Conservation (phyloP, 1,140 invertebrate species). For the Drosophila ohnishii region DNA sequence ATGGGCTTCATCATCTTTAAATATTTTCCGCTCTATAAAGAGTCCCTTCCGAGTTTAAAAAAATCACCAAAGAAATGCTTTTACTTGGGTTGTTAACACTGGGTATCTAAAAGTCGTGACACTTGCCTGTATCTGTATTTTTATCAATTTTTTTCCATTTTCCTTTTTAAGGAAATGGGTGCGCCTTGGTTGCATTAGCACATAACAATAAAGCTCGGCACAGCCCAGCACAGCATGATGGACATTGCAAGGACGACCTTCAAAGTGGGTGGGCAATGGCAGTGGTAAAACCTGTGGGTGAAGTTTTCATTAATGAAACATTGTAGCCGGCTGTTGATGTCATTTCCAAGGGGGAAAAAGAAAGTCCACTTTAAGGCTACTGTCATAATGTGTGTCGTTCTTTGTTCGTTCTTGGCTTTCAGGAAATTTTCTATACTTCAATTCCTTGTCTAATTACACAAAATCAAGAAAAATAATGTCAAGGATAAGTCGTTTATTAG, state of each 20-base stretch:
- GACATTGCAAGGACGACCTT: conserved; percentile 51
- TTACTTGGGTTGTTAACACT: neutral
- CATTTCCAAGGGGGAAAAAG: conserved; percentile 1
- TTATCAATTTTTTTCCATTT: conserved; percentile 7
- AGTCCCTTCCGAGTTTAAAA: neutral
- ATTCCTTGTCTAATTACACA: conserved; percentile 3
- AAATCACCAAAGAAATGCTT: neutral
- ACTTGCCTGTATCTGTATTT: neutral
- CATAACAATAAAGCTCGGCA: conserved; percentile 23
- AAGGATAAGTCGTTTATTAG: neutral
- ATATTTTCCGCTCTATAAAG: neutral
- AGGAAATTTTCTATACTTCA: neutral
- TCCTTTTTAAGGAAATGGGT: conserved; percentile 32
- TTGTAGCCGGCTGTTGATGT: conserved; percentile 20
- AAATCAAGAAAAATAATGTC: neutral
- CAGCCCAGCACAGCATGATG: conserved; percentile 29
- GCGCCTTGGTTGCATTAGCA: conserved; percentile 36
- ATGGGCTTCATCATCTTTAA: neutral
- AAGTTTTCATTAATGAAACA: conserved; percentile 36
- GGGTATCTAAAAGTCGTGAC: neutral
- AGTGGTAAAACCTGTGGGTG: conserved; percentile 12
- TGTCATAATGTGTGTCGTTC: neutral
- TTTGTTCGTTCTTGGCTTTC: neutral
- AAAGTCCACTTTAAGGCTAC: neutral
- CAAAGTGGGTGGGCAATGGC: conserved; percentile 9